Evolutionary conservation across 2,797 vertebrate genomes (phyloP).

Genomic region (Varecia variegata): DNA sequence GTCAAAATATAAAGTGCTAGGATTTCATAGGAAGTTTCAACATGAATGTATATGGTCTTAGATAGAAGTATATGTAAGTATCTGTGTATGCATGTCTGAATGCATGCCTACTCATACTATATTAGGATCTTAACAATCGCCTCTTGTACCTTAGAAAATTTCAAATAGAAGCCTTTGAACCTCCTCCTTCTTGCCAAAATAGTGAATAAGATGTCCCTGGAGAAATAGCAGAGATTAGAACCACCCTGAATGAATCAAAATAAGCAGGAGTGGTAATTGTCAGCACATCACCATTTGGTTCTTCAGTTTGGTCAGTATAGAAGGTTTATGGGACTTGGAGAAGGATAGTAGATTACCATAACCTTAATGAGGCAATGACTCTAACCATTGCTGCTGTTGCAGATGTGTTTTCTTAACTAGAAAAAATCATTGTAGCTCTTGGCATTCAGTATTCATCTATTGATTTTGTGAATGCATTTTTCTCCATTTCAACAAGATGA

Average conservation of each 20-base stretch:
- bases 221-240: neutral
- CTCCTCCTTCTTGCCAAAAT: neutral
- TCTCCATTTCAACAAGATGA: slow-evolving; percentile 31
- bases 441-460: slow-evolving; percentile 18
- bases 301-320: neutral
- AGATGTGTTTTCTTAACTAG: slow-evolving; percentile 34
- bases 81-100: neutral
- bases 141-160: neutral
- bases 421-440: neutral
- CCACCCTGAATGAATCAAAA: neutral
- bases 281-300: neutral
- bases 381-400: neutral
- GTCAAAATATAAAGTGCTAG: neutral
- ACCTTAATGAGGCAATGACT: slow-evolving; percentile 29
- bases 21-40: slow-evolving; percentile 24
- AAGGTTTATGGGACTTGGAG: slow-evolving; percentile 1
- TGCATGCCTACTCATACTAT: neutral
- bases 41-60: neutral
- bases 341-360: neutral
- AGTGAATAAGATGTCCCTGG: neutral
- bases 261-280: neutral
- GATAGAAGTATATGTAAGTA: neutral
- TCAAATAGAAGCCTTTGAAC: neutral
- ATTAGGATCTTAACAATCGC: neutral
- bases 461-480: slow-evolving; percentile 42